Evolutionary conservation across 2,113 vertebrate species (phyloP), one percentile per base, ranked within the genome.

Genomic region (Sterrhoptilus dennistouni): DNA sequence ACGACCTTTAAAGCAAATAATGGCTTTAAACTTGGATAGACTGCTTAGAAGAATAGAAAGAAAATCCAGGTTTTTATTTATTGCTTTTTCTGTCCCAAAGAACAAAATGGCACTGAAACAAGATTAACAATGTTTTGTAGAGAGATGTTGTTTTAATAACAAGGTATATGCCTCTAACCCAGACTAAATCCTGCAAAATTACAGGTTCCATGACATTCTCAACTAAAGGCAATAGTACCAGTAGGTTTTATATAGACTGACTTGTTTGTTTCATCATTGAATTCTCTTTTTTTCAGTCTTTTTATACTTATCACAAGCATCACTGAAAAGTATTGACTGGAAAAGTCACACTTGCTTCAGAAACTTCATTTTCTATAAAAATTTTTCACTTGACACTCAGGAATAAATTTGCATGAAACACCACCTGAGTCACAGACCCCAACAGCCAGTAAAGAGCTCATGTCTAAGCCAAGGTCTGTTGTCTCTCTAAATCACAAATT

Each of bases 1-100:
- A 89, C 99, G 99, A 98, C 99, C 99, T 99, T 97, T 33, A 92
- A 52, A 88, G 85, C 47, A 90, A 88, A 93, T 79, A 92, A 86
- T 23, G 7, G 8, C 74, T 97, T 91, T 91, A 82, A 85, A 94
- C 70, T 81, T 77, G 78, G 33, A 64, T 0, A 75, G 45, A 64
- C 38, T 29, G 19, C 23, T 93, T 36, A 76, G 3, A 54, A 60
- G 25, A 59, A 44, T 1, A 93, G 21, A 89, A 80, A 56, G 29
- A 36, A 40, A 71, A 57, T 10, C 17, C 83, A 92, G 5, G 31
- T 5, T 59, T 65, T 63, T 8, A 27, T 78, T 50, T 42, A 75
- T 16, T 74, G 24, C 16, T 75, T 86, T 71, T 80, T 53, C 60
- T 52, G 6, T n/a, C 52, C 65, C 52, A 61, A 75, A 84, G 23